Evolutionary conservation across 2,797 vertebrate genomes (phyloP).

Genomic region (Danio albolineatus): DNA sequence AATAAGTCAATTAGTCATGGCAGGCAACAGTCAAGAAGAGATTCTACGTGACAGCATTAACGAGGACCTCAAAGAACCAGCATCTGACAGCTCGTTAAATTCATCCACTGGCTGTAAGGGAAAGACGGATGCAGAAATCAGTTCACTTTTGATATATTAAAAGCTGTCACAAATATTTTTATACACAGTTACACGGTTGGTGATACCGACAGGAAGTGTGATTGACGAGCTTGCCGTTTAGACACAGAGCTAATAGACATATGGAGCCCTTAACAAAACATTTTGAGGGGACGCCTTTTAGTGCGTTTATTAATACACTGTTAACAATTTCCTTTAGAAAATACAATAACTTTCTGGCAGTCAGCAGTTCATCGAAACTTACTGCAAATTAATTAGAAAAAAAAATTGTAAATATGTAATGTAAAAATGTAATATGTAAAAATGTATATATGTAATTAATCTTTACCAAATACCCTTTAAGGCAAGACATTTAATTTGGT

Average conservation of each 20-base stretch:
- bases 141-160: constrained; percentile 25
- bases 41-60: constrained; percentile 79
- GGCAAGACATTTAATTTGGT: no score
- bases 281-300: no score
- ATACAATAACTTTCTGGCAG: no score
- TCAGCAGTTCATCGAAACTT: no score
- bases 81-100: constrained; percentile 81
- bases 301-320: no score
- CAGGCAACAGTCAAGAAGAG: constrained; percentile 77
- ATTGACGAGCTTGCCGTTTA: constrained; percentile 8
- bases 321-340: no score
- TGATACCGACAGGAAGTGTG: constrained; percentile 14
- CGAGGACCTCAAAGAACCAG: constrained; percentile 76
- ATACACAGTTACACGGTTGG: neutral
- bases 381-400: no score
- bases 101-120: constrained; percentile 74
- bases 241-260: neutral
- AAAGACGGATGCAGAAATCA: constrained; percentile 31
- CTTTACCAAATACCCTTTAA: no score
- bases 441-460: no score
- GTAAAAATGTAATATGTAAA: no score
- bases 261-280: no score
- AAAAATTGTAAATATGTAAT: no score
- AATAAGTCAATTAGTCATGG: constrained; percentile 82
- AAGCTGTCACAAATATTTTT: constrained; percentile 35